Conservation (phyloP, 2,888 invertebrate genomes). For the Mayetiola destructor region DNA sequence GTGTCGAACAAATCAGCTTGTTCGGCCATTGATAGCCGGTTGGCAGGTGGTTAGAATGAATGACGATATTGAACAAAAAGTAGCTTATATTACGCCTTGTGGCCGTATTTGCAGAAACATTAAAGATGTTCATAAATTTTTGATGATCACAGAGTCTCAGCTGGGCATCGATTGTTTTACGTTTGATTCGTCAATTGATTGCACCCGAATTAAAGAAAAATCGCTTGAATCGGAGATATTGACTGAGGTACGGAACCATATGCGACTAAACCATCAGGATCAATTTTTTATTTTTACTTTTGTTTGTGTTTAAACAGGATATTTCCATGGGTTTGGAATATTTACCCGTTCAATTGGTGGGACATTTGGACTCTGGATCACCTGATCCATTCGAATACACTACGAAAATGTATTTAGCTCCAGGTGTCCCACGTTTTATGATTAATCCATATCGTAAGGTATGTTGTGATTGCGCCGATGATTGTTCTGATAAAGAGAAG, state of each 20-base stretch:
- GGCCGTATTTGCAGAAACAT: background rate
- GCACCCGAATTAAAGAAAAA: too few relatives aligned
- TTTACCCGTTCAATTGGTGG: background rate
- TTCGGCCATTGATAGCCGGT: background rate
- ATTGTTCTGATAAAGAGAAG: background rate
- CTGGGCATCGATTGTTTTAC: conserved; percentile 1
- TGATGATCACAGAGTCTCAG: background rate
- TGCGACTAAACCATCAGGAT: background rate
- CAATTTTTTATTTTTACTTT: background rate
- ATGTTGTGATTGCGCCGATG: background rate
- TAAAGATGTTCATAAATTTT: background rate
- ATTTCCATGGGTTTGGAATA: background rate
- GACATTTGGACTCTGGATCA: background rate
- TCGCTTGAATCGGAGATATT: too few relatives aligned
- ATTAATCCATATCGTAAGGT: too few relatives aligned
- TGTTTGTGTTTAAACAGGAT: background rate
- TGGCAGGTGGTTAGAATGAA: too few relatives aligned
- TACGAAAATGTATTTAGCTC: background rate
- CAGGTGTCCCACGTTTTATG: too few relatives aligned
- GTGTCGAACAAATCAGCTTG: background rate
- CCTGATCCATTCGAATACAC: background rate
- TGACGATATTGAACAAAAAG: background rate
- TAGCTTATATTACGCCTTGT: background rate
- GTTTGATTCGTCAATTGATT: too few relatives aligned
- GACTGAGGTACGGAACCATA: too few relatives aligned